phyloP scores from a whole-genome alignment of 2,113 vertebrate genomes.

The Rhynchomys soricoides region DNA sequence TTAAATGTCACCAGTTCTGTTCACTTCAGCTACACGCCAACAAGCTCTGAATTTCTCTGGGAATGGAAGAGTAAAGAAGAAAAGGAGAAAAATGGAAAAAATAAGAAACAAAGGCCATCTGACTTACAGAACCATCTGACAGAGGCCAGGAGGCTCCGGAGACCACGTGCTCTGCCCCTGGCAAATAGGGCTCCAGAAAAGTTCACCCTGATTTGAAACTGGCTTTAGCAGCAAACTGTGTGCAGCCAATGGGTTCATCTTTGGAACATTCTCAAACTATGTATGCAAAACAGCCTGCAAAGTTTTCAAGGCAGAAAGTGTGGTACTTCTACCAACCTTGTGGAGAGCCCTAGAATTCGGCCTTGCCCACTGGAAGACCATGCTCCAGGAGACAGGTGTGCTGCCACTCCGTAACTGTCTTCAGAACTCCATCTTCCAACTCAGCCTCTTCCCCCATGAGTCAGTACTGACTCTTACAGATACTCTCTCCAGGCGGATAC shows the following conservation, averaged over 20 bases:
- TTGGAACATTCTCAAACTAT: not conserved
- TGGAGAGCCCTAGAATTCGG: not conserved
- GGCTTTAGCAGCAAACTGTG: not conserved
- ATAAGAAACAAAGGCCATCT: not conserved
- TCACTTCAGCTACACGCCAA: not conserved
- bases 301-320: not conserved
- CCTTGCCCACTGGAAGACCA: not conserved
- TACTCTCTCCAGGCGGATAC: not conserved
- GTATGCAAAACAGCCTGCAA: not conserved
- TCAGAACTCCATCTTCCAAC: not conserved
- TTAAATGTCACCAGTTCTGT: not conserved
- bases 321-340: not conserved
- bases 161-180: accelerated
- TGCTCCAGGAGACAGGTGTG: accelerated
- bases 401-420: too few relatives aligned
- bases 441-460: not conserved
- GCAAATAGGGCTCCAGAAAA: not conserved
- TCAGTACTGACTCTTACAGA: accelerated
- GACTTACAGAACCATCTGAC: not conserved
- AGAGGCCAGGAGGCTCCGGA: not conserved
- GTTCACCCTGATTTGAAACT: not conserved
- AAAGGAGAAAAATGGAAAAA: not conserved
- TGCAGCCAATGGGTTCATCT: not conserved
- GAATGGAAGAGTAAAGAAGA: not conserved
- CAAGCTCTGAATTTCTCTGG: not conserved